Percentiles rank a stretch among this genome's conserved stretches.
Evolutionary conservation across 2,113 vertebrate genomes (phyloP).

Genomic region (Epinephelus moara): DNA sequence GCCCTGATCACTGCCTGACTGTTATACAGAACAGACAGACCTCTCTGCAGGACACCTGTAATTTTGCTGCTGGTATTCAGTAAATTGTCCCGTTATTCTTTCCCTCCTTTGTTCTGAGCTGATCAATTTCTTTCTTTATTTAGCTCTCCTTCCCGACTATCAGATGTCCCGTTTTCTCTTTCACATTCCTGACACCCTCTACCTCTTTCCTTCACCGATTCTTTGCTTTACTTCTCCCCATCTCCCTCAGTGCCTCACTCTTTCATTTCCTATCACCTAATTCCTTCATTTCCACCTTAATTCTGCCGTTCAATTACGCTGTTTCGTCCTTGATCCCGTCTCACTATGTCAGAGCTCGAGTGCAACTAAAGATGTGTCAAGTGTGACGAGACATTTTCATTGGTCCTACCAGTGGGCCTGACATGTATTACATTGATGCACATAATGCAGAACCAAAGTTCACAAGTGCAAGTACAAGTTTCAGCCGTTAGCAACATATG

Average conservation of each 20-base stretch:
- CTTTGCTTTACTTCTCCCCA: not conserved
- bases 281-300: not conserved
- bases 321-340: constrained; percentile 5
- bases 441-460: no score
- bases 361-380: no score
- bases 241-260: not conserved
- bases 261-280: not conserved
- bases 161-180: not conserved
- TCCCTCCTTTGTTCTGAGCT: not conserved
- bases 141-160: not conserved
- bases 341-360: no score
- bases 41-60: not conserved
- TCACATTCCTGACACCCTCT: not conserved
- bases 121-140: not conserved
- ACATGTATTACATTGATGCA: no score
- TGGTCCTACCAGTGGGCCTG: no score
- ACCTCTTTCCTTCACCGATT: not conserved
- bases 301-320: not conserved
- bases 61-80: no score
- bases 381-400: no score
- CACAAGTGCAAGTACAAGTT: no score
- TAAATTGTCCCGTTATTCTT: not conserved
- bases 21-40: not conserved
- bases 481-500: no score
- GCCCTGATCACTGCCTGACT: not conserved